Percentiles rank a stretch among this genome's conserved stretches.
These are phyloP conservation scores for Porites evermanni DNA, from an alignment of 92 coral and sea anemone genomes.

Conservation along the genomic window DNA sequence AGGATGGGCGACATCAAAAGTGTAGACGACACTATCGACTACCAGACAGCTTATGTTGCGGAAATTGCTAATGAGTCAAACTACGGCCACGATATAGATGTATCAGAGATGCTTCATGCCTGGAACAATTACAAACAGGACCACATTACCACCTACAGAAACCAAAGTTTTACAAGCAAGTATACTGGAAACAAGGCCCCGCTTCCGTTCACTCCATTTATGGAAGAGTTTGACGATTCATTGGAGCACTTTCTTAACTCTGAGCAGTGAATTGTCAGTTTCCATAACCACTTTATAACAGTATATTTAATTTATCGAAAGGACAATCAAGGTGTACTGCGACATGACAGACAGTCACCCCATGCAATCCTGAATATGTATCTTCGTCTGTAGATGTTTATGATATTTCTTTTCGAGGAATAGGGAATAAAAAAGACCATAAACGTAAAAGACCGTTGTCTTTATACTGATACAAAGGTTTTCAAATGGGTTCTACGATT, in stretches of 20 bases:
- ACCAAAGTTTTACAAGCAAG: constrained; percentile 50
- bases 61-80: constrained; percentile 52
- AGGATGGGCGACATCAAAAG: constrained; percentile 45
- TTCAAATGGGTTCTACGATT: too few species aligned
- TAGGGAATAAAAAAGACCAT: too few species aligned
- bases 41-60: constrained; percentile 47
- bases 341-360: too few species aligned
- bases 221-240: constrained; percentile 73
- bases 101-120: constrained; percentile 3
- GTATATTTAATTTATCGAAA: too few species aligned
- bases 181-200: constrained; percentile 54
- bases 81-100: constrained; percentile 57
- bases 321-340: too few species aligned
- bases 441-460: too few species aligned
- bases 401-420: too few species aligned
- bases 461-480: too few species aligned
- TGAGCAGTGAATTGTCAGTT: neutral
- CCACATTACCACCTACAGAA: constrained; percentile 65
- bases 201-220: constrained; percentile 43
- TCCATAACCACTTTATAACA: too few species aligned
- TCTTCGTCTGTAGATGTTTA: too few species aligned
- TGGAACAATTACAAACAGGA: constrained; percentile 49
- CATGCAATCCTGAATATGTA: too few species aligned
- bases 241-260: constrained; percentile 16
- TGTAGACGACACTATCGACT: constrained; percentile 47